These are phyloP conservation scores for Ectemnius lituratus DNA, from an alignment of 2,888 invertebrate genomes.

Conservation along the genomic window DNA sequence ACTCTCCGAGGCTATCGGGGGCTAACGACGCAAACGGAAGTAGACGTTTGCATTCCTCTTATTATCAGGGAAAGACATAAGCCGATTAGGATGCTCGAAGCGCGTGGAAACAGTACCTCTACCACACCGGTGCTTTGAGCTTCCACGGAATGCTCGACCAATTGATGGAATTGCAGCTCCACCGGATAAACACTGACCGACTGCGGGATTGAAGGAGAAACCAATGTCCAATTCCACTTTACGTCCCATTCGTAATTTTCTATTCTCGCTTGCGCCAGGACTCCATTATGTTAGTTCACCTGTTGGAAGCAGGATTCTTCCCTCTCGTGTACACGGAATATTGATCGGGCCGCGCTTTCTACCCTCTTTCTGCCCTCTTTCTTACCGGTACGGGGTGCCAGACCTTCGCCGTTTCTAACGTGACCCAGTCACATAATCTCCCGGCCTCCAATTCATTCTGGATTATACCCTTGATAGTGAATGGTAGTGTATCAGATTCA, in stretches of 20 bases:
- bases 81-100: too few species aligned
- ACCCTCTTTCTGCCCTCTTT: neutral
- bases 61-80: too few species aligned
- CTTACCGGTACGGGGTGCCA: slow-evolving; percentile 19
- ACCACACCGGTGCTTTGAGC: too few species aligned
- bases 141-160: too few species aligned
- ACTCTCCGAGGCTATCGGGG: too few species aligned
- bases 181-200: too few species aligned
- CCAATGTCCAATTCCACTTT: neutral
- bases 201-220: too few species aligned
- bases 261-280: slow-evolving; percentile 56
- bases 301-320: slow-evolving; percentile 54
- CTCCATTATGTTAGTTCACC: slow-evolving; percentile 58
- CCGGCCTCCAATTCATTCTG: slow-evolving; percentile 44
- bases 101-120: too few species aligned
- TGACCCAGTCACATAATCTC: slow-evolving; percentile 49
- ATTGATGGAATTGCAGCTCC: too few species aligned
- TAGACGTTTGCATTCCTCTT: too few species aligned
- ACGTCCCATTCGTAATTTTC: slow-evolving; percentile 51
- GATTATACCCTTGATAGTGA: slow-evolving; percentile 25
- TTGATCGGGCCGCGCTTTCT: slow-evolving; percentile 46
- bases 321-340: slow-evolving; percentile 46
- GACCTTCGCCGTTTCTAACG: slow-evolving; percentile 51
- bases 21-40: too few species aligned
- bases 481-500: too few species aligned